A percentile compares a stretch with the other conserved stretches of the same genome.
Conservation (phyloP, 2,113 vertebrate species). For the Sphyrna mokarran region DNA sequence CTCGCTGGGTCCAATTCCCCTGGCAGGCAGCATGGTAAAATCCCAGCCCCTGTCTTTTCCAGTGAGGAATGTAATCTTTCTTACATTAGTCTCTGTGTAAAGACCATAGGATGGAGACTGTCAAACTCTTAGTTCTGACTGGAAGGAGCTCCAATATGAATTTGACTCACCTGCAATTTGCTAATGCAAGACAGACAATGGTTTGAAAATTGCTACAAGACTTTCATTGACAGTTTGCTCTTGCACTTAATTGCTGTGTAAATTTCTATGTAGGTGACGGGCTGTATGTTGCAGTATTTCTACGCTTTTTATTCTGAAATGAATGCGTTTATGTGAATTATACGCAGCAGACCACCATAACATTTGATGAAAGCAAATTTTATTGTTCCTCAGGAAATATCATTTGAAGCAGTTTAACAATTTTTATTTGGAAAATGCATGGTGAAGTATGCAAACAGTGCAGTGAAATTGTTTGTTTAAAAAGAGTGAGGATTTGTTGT, state of each 20-base stretch:
- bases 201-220: neutral
- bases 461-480: neutral
- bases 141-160: neutral
- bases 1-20: too few relatives aligned
- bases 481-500: neutral
- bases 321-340: neutral
- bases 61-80: neutral
- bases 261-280: too few relatives aligned
- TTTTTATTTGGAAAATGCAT: neutral
- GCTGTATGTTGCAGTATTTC: neutral
- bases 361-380: neutral
- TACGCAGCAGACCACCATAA: neutral
- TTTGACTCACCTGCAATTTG: too few relatives aligned
- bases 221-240: neutral
- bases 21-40: too few relatives aligned
- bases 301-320: neutral
- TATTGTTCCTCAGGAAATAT: neutral
- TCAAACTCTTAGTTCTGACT: neutral
- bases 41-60: too few relatives aligned
- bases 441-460: neutral
- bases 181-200: neutral
- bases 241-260: neutral
- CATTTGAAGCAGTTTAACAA: slow-evolving; percentile 2
- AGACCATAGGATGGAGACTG: neutral
- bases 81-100: neutral